Base-by-base conservation (phyloP, 2,888 invertebrate species). In the Drosophila birchii region DNA sequence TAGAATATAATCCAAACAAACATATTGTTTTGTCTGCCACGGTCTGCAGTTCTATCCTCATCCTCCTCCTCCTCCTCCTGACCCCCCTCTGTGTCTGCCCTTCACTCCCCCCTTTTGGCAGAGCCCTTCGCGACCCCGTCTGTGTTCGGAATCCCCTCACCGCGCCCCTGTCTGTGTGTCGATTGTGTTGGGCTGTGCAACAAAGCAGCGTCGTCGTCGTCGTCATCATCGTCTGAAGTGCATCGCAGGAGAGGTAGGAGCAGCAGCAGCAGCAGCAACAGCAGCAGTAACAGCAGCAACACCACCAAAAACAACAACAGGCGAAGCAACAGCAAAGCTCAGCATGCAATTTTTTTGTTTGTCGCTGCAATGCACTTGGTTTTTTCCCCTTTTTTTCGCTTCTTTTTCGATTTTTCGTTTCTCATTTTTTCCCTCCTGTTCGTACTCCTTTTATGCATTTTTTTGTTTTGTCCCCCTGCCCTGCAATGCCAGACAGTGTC, bases 1-100 rank as follows among this genome's bases (percentile, higher is more conserved):
- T 78, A 67, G 73, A 68, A 78, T 84, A 86, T 89, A 87, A 86
- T 87, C 88, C 86, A 89, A 86, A 89, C 86, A 86, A 86, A 86
- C 86, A 86, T 89, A 86, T 86, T 86, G 86, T 86, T 86, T 89
- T 86, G 89, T 86, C 89, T 88, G 85, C 82, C 70, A 86, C 80
- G 80, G 83, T 81, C 86, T 81, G 77, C 71, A 61, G 72, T 39
- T 64, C 64, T 39, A 26, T 49, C 36, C 38, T 49, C 49, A 26
- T 49, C 36, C 38, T 49, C 49, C 49, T 7, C 53, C 44, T 49
- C 36, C 38, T 49, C 49, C 49, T 7, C 53, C 44, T 44, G 44
- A 44, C 39, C 38, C 18, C 18, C 61, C 59, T 29, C 43, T 18
- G 60, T 57, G 41, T 16, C 59, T 62, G 62, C 39, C 34, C 38